phyloP scores from a whole-genome alignment of 2,888 invertebrate species.

The Ellobium chinense region DNA sequence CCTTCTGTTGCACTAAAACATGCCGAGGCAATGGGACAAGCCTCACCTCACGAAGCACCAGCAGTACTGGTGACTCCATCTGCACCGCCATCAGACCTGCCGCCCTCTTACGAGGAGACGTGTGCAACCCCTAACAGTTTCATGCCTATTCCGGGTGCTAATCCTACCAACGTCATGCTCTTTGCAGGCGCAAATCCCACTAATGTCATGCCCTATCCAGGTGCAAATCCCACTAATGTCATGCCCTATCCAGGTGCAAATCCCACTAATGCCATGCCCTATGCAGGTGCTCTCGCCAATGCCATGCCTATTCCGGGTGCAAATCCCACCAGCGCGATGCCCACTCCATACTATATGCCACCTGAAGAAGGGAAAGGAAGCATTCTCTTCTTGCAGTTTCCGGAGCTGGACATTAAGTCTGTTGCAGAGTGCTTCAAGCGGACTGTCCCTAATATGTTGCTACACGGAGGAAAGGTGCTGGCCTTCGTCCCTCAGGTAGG shows the following conservation, averaged over 20 bases:
- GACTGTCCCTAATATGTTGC: neutral
- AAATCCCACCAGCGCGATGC: neutral
- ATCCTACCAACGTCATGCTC: too few relatives aligned
- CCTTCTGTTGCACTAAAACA: too few relatives aligned
- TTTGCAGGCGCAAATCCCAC: too few relatives aligned
- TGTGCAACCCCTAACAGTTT: neutral
- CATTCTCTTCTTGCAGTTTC: neutral
- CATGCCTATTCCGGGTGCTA: neutral
- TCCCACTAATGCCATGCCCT: too few relatives aligned
- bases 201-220: too few relatives aligned
- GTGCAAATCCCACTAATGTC: too few relatives aligned
- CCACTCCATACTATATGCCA: too few relatives aligned
- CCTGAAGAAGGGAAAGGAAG: neutral
- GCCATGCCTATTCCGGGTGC: too few relatives aligned
- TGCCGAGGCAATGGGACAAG: too few relatives aligned
- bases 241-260: too few relatives aligned
- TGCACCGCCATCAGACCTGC: neutral
- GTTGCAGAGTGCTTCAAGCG: slow-evolving; percentile 1
- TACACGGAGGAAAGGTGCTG: neutral
- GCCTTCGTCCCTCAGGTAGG: neutral
- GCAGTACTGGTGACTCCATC: neutral
- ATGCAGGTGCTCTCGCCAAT: too few relatives aligned
- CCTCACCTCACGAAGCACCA: too few relatives aligned
- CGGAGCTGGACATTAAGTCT: neutral
- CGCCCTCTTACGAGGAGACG: neutral